Conservation (phyloP, 2,888 invertebrate genomes). For the Trichacis sp. region DNA sequence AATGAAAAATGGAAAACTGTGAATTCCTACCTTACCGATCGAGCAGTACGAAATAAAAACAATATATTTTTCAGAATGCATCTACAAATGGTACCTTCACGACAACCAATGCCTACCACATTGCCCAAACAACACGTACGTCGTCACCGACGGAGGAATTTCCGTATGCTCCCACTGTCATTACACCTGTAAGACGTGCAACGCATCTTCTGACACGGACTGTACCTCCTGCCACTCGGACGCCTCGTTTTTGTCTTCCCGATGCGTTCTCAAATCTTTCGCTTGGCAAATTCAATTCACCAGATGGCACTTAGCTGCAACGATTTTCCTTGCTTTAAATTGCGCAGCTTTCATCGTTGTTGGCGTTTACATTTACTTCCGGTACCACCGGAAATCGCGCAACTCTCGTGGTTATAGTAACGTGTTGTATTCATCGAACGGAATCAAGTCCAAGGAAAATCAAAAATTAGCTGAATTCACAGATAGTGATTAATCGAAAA, state of each 20-base stretch:
- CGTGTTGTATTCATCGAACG: conserved; percentile 45
- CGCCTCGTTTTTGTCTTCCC: conserved; percentile 68
- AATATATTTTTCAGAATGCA: conserved; percentile 76
- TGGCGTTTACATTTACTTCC: conserved; percentile 45
- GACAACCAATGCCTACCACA: conserved; percentile 73
- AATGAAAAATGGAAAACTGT: no score
- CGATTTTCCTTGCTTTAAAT: conserved; percentile 52
- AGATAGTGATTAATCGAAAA: conserved; percentile 26
- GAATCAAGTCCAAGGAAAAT: conserved; percentile 13
- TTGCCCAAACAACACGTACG: conserved; percentile 71
- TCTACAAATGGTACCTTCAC: conserved; percentile 73
- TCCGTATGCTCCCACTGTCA: conserved; percentile 77
- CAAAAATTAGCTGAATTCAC: conserved; percentile 8
- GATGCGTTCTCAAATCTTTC: conserved; percentile 54
- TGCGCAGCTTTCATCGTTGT: conserved; percentile 39
- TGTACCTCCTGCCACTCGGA: conserved; percentile 79
- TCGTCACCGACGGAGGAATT: conserved; percentile 50
- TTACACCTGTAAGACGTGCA: conserved; percentile 80
- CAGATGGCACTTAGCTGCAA: conserved; percentile 57
- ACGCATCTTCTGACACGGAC: conserved; percentile 78
- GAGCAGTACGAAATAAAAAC: no score
- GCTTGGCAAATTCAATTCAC: conserved; percentile 57
- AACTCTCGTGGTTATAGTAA: conserved; percentile 46
- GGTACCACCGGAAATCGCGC: conserved; percentile 28
- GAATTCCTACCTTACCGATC: no score